Base-by-base conservation (phyloP, 2,113 vertebrate genomes). In the Carassius auratus region DNA sequence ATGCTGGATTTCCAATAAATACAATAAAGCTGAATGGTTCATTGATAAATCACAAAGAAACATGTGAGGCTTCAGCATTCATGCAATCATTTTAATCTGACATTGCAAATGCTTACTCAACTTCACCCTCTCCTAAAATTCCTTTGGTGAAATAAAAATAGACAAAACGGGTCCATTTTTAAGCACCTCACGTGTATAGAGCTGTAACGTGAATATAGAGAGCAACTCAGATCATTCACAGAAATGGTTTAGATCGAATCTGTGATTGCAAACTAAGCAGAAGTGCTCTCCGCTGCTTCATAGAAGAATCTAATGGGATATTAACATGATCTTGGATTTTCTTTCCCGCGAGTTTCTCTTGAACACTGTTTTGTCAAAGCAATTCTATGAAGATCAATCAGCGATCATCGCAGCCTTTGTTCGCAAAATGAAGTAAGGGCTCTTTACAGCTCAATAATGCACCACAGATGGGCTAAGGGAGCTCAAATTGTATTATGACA, bases 1-100 rank as follows among this genome's bases (percentile, higher is more conserved):
- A 68, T 76, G 48, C 84, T 38, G 84, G 76, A 68, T 61, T 85
- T 2, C 30, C 30, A 30, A 30, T 73, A 59, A 14, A 36, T 80
- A 85, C 76, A 57, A 26, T 26, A 26, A 14, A 26, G 50, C n/a
- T 42, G 48, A 30, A 64, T 84, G 30, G 42, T 21, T 81, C 12
- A 48, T 48, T 15, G 4, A 81, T 81, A 59, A 45, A 61, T 81
- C 61, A 81, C 59, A 45, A 66, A n/a, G n/a, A 76, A 30, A 76
- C 42, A 74, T 0, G 14, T 5, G 19, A 9, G 74, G n/a, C 23
- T 36, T 76, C 17, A 1, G 48, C 7, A 33, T 76, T 55, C 45
- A 33, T 55, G 74, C 10, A 13, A 76, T 55, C 15, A 19, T 15
- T 76, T 55, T 33, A 76, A 52, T 76, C 74, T 76, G n/a, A 76